A percentile compares a stretch with the other conserved stretches of the same genome.
Evolutionary conservation across 2,888 invertebrate species (phyloP).

Genomic region (Drosophila buzzatii): DNA sequence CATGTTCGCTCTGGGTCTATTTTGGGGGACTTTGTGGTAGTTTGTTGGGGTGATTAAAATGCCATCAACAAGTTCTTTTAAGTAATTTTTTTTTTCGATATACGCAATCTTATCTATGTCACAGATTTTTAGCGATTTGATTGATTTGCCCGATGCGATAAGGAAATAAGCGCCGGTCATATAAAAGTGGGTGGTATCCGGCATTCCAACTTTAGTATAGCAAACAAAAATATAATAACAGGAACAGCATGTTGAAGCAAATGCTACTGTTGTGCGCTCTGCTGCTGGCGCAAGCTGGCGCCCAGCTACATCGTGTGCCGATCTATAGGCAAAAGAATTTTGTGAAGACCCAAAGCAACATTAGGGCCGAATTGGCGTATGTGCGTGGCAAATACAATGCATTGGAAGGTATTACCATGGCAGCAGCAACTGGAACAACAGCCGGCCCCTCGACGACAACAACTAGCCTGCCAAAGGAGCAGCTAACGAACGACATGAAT

Average conservation of each 20-base stretch:
- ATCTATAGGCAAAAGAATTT: constrained; percentile 32
- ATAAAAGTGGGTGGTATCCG: constrained; percentile 34
- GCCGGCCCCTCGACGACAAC: not conserved
- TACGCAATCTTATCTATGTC: constrained; percentile 45
- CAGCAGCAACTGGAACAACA: not conserved
- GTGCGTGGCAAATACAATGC: constrained; percentile 58
- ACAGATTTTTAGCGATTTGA: constrained; percentile 42
- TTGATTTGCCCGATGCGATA: constrained; percentile 40
- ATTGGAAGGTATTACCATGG: not conserved
- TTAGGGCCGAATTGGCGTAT: constrained; percentile 42
- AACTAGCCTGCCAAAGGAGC: constrained; percentile 23
- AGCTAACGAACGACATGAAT: constrained; percentile 54
- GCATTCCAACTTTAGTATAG: constrained; percentile 27
- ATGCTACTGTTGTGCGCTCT: constrained; percentile 20
- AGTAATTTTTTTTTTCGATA: constrained; percentile 14
- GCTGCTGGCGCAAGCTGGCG: constrained; percentile 7
- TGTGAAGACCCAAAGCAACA: constrained; percentile 40
- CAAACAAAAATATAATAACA: not conserved
- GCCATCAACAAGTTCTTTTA: constrained; percentile 20
- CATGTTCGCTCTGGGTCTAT: not conserved
- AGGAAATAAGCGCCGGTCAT: not conserved
- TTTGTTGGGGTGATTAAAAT: constrained; percentile 36
- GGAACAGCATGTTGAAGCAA: constrained; percentile 37
- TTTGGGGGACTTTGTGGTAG: not conserved
- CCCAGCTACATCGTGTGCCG: constrained; percentile 37